These are phyloP conservation scores for Diadromus collaris DNA, from an alignment of 2,888 invertebrate species.

Conservation along the genomic window DNA sequence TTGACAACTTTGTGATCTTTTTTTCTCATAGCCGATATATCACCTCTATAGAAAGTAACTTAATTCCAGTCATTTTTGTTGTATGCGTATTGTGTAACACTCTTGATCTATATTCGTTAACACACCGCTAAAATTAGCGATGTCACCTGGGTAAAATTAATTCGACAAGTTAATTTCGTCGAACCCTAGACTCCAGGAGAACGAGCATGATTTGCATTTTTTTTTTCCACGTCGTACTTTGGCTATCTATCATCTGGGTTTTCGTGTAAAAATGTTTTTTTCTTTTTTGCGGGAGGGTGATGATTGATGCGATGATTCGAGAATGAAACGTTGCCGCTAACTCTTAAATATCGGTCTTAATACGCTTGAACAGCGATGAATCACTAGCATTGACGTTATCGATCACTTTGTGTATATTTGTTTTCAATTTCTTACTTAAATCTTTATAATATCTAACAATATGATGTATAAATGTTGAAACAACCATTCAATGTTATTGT, in stretches of 20 bases:
- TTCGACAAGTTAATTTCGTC: not conserved
- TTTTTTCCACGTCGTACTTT: not conserved
- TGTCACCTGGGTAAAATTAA: not conserved
- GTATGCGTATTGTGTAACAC: conserved; percentile 29
- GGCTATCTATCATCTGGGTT: conserved; percentile 10
- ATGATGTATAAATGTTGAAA: conserved; percentile 43
- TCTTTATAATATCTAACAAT: conserved; percentile 36
- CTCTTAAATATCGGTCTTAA: conserved; percentile 32
- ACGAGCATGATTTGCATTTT: conserved; percentile 1
- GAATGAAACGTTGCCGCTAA: conserved; percentile 22
- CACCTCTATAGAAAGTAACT: conserved; percentile 25
- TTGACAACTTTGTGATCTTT: conserved; percentile 23
- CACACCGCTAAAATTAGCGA: conserved; percentile 2
- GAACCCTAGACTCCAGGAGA: not conserved
- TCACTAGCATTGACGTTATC: conserved; percentile 45
- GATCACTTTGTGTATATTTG: conserved; percentile 33
- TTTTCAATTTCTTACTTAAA: conserved; percentile 12
- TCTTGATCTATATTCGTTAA: conserved; percentile 4
- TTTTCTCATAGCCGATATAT: conserved; percentile 10
- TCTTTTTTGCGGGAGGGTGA: not conserved
- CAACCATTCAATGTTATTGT: conserved; percentile 64
- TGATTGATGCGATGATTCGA: conserved; percentile 18
- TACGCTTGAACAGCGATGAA: conserved; percentile 32
- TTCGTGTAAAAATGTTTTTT: conserved; percentile 1
- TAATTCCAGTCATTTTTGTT: conserved; percentile 32